These are phyloP conservation scores for Rhinoderma darwinii DNA, from an alignment of 2,113 vertebrate species.

Conservation along the genomic window DNA sequence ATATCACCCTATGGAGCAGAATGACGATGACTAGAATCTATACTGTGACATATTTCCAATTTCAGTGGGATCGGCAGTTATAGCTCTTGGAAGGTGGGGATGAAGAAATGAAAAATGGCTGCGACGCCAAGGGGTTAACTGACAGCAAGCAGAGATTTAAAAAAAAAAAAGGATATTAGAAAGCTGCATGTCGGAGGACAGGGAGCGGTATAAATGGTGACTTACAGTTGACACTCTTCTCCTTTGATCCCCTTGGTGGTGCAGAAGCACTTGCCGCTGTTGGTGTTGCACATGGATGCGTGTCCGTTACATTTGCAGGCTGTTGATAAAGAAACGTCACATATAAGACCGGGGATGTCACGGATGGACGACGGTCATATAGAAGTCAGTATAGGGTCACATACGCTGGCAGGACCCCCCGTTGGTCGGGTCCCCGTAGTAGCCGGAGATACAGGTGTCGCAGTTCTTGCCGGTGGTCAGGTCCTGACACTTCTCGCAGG, in stretches of 20 bases:
- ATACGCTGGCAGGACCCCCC: slow-evolving; percentile 95
- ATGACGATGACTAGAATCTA: too few species aligned
- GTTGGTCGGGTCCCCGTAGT: slow-evolving; percentile 95
- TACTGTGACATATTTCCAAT: too few species aligned
- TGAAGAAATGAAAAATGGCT: too few species aligned
- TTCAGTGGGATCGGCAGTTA: too few species aligned
- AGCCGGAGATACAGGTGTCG: slow-evolving; percentile 93
- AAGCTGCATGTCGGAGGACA: too few species aligned
- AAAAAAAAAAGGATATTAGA: too few species aligned
- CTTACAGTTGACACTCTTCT: slow-evolving; percentile 97
- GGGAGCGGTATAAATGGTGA: slow-evolving; percentile 51
- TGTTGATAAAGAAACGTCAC: slow-evolving; percentile 63
- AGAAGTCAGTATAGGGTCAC: slow-evolving; percentile 63
- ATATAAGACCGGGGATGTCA: neutral
- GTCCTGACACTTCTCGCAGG: slow-evolving; percentile 95
- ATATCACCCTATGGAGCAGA: too few species aligned
- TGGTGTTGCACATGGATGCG: slow-evolving; percentile 90
- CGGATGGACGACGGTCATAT: too few species aligned
- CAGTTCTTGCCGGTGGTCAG: slow-evolving; percentile 93
- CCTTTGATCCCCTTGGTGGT: slow-evolving; percentile 99
- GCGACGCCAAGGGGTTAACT: too few species aligned
- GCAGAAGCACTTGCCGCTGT: slow-evolving; percentile 95
- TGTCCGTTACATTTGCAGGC: slow-evolving; percentile 98
- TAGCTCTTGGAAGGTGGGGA: too few species aligned
- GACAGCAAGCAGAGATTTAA: too few species aligned